Evolutionary conservation across 2,888 invertebrate species (phyloP), one percentile per base, ranked within the genome.

Genomic region (Drosophila pseudotalamancana): DNA sequence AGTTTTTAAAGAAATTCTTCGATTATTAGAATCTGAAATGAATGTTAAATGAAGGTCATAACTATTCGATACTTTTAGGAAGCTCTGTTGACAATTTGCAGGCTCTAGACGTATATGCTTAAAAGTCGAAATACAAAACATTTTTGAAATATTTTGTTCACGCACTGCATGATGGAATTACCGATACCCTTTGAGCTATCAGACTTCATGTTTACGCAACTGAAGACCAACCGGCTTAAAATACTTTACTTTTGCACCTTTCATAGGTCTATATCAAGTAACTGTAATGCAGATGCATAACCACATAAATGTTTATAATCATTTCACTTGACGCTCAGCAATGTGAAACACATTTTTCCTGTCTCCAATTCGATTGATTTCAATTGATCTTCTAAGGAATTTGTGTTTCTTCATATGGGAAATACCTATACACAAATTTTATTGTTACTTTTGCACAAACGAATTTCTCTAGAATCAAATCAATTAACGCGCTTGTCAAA

Each of bases 401-500:
- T 32, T 6, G 9, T 9, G 6, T 46, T 14, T 62, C 29, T 11
- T 23, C 37, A 23, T 8, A 0, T 1, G 29, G 27, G 32, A 49
- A 71, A 55, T 55, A 49, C 23, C 25, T 19, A 12, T n/a, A 18
- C 12, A 31, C 0, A 55, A 43, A n/a, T n/a, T 55, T 45, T 48
- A 21, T 27, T n/a, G n/a, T 32, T 19, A 34, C 25, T 34, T 16
- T 53, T 53, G n/a, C 32, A 18, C 43, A 50, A 54, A 18, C 14
- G 55, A 51, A 50, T 43, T 73, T 50, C 85, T 81, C 82, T 76
- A 84, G 82, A 82, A 82, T 68, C 55, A 68, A 80, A 82, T 82
- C 80, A 85, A 85, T 82, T 85, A 85, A 54, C 53, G 25, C 31
- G 57, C 80, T 69, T 82, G 82, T 80, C 82, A 77, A 80, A 70